These are phyloP conservation scores for Laterallus jamaicensis DNA, from an alignment of 2,113 vertebrate genomes.

Conservation along the genomic window DNA sequence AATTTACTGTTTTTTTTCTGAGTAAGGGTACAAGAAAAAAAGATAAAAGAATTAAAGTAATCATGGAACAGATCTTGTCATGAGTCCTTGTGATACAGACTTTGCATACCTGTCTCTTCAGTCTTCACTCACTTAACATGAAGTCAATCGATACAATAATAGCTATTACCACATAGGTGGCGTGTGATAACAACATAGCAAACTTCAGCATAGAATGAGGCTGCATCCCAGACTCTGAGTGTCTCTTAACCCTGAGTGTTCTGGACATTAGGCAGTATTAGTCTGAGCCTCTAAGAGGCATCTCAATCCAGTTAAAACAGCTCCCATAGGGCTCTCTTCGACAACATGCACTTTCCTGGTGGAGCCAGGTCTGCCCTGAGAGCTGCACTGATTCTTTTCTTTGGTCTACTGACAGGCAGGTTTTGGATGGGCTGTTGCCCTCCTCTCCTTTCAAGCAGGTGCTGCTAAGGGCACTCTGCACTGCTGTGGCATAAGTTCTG, in stretches of 20 bases:
- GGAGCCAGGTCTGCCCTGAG: not conserved
- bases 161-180: not conserved
- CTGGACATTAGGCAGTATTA: not conserved
- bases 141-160: not conserved
- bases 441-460: not conserved
- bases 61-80: not conserved
- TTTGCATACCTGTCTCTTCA: not conserved
- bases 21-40: slow-evolving; percentile 1
- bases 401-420: not conserved
- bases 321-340: not conserved
- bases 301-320: not conserved
- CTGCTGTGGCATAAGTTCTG: not conserved
- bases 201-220: not conserved
- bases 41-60: not conserved
- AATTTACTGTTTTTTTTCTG: not conserved
- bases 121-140: not conserved
- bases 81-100: not conserved
- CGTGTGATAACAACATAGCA: not conserved
- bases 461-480: not conserved
- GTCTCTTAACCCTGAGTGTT: not conserved
- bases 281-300: not conserved
- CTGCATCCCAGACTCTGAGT: not conserved
- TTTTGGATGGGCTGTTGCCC: not conserved
- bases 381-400: not conserved
- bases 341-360: not conserved